Percentiles rank a stretch among this genome's conserved stretches.
These are phyloP conservation scores for Drosophila bifasciata DNA, from an alignment of 1,140 invertebrate species.

Conservation along the genomic window DNA sequence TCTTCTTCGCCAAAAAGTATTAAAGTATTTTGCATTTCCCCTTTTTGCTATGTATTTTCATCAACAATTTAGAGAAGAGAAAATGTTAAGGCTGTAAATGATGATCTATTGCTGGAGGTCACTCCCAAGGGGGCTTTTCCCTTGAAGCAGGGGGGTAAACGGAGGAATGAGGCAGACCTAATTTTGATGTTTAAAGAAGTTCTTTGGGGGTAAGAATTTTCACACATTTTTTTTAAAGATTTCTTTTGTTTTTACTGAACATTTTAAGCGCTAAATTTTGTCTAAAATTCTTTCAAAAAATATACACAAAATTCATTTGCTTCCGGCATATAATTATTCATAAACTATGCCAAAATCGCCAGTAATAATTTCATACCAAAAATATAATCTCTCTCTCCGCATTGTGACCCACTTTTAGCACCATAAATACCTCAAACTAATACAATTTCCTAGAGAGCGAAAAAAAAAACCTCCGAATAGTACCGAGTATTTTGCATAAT, in stretches of 20 bases:
- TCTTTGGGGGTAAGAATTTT: too few species aligned
- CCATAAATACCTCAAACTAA: background rate
- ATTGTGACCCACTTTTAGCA: conserved; percentile 11
- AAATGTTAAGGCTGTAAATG: conserved; percentile 48
- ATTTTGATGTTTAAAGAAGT: too few species aligned
- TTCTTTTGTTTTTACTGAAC: too few species aligned
- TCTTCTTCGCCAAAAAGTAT: conserved; percentile 16
- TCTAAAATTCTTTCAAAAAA: too few species aligned
- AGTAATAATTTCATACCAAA: background rate
- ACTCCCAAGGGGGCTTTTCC: conserved; percentile 31
- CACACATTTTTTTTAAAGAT: too few species aligned
- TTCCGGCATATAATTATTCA: too few species aligned
- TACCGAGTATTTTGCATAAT: conserved; percentile 49
- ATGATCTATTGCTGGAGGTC: conserved; percentile 65
- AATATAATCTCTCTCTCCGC: background rate
- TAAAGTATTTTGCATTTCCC: conserved; percentile 55
- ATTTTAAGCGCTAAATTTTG: too few species aligned
- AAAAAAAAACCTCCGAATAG: conserved; percentile 10
- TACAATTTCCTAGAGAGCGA: conserved; percentile 1
- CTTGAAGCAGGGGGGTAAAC: background rate
- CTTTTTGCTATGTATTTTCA: conserved; percentile 14
- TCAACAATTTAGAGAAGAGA: conserved; percentile 44
- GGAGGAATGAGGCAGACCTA: too few species aligned
- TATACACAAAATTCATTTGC: too few species aligned
- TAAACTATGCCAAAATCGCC: too few species aligned